Evolutionary conservation across 2,888 invertebrate genomes (phyloP), one percentile per base, ranked within the genome.

Genomic region (Conops quadrifasciatus): DNA sequence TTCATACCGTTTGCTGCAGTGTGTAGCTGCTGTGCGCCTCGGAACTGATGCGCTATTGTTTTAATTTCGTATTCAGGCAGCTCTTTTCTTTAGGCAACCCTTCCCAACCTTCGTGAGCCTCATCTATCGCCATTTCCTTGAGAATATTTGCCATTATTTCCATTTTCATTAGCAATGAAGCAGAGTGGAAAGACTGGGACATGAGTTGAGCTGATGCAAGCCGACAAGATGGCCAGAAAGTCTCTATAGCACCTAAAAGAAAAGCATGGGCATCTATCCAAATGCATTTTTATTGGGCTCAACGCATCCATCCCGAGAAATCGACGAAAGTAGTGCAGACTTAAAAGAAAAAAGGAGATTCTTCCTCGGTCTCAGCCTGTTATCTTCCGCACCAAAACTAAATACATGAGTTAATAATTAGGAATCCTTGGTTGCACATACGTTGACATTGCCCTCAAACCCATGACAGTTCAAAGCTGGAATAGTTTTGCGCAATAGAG

Each of bases 271-370:
- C 77, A 77, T 64, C 69, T 69, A 71, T 77, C 77, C 76, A 77
- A 77, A 76, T 77, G 75, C 75, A 76, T 77, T 73, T 74, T 75
- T 74, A 74, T 76, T 76, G 74, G 71, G 73, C 69, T 66, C 72
- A 71, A 74, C 67, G 72, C 67, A 70, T 71, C 72, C 26, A 71
- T 63, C 71, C 73, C 72, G 68, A 65, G 70, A 70, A 71, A 72
- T 68, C 15, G 62, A 47, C 28, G 64, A 72, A 70, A 66, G 71
- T 71, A 69, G 73, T 72, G 66, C 47, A 36, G 56, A 7, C 36
- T 9, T 36, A 45, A 53, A 47, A 45, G 26, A 16, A 62, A 43
- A n/a, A 45, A 15, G 9, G 24, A 11, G 5, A 1, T 26, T 24
- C 15, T 11, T 56, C 21, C 5, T 56, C 2, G 21, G 19, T 11